Conservation (phyloP, 1,140 invertebrate genomes). For the Trachymyrmex cornetzi region DNA sequence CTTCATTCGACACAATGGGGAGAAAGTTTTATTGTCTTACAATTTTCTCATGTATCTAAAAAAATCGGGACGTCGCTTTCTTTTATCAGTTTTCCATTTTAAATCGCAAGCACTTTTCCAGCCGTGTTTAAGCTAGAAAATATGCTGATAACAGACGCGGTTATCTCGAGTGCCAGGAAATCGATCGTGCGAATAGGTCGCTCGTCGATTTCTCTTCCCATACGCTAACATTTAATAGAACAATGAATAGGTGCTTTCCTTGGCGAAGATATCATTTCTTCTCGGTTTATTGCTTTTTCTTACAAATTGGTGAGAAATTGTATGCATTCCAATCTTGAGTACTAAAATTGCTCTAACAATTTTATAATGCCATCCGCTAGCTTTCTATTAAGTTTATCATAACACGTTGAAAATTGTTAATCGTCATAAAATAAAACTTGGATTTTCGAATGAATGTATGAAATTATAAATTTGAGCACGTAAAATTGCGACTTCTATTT, state of each 20-base stretch:
- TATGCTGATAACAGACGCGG: conserved; percentile 38
- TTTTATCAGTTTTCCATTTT: not conserved
- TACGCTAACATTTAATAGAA: conserved; percentile 61
- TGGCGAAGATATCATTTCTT: not conserved
- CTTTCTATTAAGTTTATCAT: not conserved
- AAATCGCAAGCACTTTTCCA: not conserved
- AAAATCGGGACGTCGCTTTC: not conserved
- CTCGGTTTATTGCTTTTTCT: conserved; percentile 41
- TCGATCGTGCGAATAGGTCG: conserved; percentile 73
- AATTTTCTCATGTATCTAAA: conserved; percentile 9
- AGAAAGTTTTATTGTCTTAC: conserved; percentile 3
- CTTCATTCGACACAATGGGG: not conserved
- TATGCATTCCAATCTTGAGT: not conserved
- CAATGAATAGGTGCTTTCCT: conserved; percentile 58
- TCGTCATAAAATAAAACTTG: not conserved
- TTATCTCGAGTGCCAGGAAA: conserved; percentile 52
- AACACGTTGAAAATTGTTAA: not conserved
- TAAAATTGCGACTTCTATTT: conserved; percentile 2
- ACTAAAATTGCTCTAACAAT: not conserved
- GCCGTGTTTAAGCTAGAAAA: not conserved
- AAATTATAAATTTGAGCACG: not conserved
- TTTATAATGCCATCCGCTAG: not conserved
- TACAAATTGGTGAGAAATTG: conserved; percentile 54
- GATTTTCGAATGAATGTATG: not conserved
- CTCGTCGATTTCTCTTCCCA: conserved; percentile 77